Conservation (phyloP, 1,140 invertebrate genomes). For the Anoplophora glabripennis region DNA sequence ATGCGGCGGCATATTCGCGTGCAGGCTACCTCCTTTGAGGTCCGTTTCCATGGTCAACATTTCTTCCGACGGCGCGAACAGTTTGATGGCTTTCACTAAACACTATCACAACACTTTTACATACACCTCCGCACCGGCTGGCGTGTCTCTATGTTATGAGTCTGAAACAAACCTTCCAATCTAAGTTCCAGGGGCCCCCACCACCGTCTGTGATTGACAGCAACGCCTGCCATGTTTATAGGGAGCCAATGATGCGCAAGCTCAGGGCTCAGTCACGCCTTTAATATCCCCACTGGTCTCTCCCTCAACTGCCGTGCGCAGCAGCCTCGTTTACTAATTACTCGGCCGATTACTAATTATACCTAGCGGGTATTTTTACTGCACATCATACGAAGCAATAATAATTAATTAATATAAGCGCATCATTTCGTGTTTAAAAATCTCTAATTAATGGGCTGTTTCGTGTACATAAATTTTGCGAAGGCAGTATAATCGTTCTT, state of each 20-base stretch:
- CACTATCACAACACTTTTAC: slow-evolving; percentile 32
- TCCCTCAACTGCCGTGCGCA: slow-evolving; percentile 26
- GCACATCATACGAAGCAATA: slow-evolving; percentile 44
- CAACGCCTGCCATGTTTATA: slow-evolving; percentile 45
- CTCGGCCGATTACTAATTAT: slow-evolving; percentile 49
- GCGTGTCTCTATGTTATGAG: slow-evolving; percentile 44
- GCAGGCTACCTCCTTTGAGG: slow-evolving; percentile 77
- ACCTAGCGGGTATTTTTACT: slow-evolving; percentile 49
- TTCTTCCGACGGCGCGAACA: slow-evolving; percentile 52
- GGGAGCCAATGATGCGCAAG: slow-evolving; percentile 37
- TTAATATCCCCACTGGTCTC: slow-evolving; percentile 10
- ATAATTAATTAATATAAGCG: slow-evolving; percentile 50
- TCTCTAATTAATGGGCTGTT: slow-evolving; percentile 44
- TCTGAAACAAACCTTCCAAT: slow-evolving; percentile 18
- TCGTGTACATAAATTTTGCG: no score
- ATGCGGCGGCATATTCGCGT: slow-evolving; percentile 77
- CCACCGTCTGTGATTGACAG: slow-evolving; percentile 42
- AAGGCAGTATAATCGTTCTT: no score
- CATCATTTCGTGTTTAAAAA: slow-evolving; percentile 47
- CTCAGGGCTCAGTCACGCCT: slow-evolving; percentile 18
- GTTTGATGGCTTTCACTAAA: slow-evolving; percentile 42
- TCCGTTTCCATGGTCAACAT: slow-evolving; percentile 88
- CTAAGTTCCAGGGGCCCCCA: slow-evolving; percentile 40
- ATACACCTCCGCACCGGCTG: slow-evolving; percentile 36
- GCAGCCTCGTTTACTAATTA: slow-evolving; percentile 42